These are phyloP conservation scores for Acanthosepion lycidas DNA, from an alignment of 2,888 invertebrate species.

Conservation along the genomic window DNA sequence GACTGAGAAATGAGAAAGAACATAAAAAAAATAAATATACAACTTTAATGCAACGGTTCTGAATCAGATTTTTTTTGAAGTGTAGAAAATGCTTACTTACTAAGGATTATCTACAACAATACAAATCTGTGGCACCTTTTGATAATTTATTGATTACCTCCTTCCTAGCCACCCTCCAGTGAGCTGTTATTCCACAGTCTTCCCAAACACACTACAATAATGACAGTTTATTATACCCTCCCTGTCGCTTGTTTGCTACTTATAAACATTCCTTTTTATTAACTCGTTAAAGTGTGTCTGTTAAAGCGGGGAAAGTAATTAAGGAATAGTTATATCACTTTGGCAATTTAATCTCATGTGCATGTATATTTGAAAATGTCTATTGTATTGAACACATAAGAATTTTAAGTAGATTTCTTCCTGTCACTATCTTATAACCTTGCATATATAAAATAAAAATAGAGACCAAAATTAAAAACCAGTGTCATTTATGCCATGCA, in stretches of 20 bases:
- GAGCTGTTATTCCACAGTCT: not conserved
- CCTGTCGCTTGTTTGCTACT: not conserved
- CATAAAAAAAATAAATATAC: not conserved
- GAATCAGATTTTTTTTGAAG: not conserved
- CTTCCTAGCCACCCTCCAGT: not conserved
- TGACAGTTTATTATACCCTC: not conserved
- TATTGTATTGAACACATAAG: not conserved
- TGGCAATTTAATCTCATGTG: not conserved
- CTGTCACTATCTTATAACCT: not conserved
- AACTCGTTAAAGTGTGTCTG: not conserved
- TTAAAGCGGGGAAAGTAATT: not conserved
- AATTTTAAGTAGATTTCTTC: not conserved
- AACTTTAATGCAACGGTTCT: not conserved
- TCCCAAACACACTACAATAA: not conserved
- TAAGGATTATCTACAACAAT: not conserved
- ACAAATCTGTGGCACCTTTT: constrained; percentile 15
- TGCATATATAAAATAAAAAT: not conserved
- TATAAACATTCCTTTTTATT: not conserved
- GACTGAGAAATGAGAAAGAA: not conserved
- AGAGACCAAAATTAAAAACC: not conserved
- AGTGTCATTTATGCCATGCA: no score
- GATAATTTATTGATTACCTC: not conserved
- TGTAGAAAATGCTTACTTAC: not conserved
- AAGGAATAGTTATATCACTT: not conserved
- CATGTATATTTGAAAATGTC: not conserved